Base-by-base conservation (phyloP, 1,140 invertebrate genomes). In the Trachelipus rathkii region DNA sequence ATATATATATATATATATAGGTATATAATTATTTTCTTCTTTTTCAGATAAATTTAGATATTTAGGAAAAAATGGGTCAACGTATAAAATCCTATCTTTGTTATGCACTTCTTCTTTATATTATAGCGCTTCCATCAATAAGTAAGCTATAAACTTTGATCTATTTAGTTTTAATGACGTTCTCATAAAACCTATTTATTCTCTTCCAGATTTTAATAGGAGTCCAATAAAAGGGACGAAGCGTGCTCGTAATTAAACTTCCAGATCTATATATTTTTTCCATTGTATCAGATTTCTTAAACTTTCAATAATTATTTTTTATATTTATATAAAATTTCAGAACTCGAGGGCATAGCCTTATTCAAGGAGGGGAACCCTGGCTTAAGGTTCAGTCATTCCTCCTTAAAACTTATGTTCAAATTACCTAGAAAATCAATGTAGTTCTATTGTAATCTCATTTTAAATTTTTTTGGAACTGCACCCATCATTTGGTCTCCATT, bases 71-170 rank as follows among this genome's bases (percentile, higher is more conserved):
- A 50, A 70, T 70, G 68, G 68, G 68, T 21, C 46, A 71, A 3
- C 70, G 70, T 23, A 13, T 76, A 10, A 76, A 76, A 33, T 71
- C 66, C 1, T 70, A 70, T 43, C 24, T 53, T 33, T n/a, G n/a
- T 24, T 76, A 70, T 76, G 74, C 43, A 33, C 71, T 76, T 10
- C 43, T 66, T 23, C 15, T 76, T 0, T 76, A 76, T 33, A 10
- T 71, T 44, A 68, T 67, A 2, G 7, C 71, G 74, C 70, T 9
- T 68, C 74, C 44, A 76, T 76, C 11, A 67, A 68, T 76, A 53
- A 76, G 74, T 33, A 33, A 33, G 6, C 33, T 6, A 3, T 33
- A 33, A 53, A 11, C 10, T 68, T 75, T 66, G 23, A 8, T 67
- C 15, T 33, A 1, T 68, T 75, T n/a, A 33, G 5, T 24, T 33